A percentile compares a stretch with the other conserved stretches of the same genome.
Conservation (phyloP, 2,888 invertebrate genomes). For the Epinotia nisella region DNA sequence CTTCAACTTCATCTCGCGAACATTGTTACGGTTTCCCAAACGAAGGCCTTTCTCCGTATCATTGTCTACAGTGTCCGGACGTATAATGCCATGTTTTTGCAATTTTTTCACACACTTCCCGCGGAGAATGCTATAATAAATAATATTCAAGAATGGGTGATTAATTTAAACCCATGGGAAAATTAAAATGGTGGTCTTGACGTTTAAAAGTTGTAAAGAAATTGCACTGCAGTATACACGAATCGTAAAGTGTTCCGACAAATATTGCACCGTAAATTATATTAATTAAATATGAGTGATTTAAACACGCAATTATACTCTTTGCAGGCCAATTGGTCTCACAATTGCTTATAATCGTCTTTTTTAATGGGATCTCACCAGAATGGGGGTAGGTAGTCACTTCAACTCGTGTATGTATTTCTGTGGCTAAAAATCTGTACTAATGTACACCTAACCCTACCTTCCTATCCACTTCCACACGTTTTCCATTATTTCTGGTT, state of each 20-base stretch:
- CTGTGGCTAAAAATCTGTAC: background rate
- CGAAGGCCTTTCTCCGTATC: constrained; percentile 36
- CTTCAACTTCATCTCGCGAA: background rate
- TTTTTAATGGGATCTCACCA: constrained; percentile 1
- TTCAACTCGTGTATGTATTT: background rate
- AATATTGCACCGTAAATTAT: background rate
- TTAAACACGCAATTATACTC: background rate
- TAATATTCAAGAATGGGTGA: constrained; percentile 47
- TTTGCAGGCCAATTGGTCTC: background rate
- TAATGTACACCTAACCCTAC: background rate
- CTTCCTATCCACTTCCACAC: background rate
- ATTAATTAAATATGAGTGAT: constrained; percentile 11
- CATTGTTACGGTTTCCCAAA: constrained; percentile 38
- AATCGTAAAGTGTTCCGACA: background rate
- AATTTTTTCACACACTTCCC: constrained; percentile 38
- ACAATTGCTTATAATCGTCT: background rate
- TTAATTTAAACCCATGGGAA: constrained; percentile 45
- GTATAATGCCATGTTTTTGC: constrained; percentile 26
- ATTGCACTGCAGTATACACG: background rate
- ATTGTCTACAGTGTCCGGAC: constrained; percentile 28
- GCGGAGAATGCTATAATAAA: constrained; percentile 38
- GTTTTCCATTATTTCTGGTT: background rate
- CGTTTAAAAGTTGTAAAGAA: constrained; percentile 23
- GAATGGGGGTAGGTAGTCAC: background rate
- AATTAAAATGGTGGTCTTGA: constrained; percentile 9